Conservation (phyloP, 2,113 vertebrate genomes). For the Poicephalus meyeri region DNA sequence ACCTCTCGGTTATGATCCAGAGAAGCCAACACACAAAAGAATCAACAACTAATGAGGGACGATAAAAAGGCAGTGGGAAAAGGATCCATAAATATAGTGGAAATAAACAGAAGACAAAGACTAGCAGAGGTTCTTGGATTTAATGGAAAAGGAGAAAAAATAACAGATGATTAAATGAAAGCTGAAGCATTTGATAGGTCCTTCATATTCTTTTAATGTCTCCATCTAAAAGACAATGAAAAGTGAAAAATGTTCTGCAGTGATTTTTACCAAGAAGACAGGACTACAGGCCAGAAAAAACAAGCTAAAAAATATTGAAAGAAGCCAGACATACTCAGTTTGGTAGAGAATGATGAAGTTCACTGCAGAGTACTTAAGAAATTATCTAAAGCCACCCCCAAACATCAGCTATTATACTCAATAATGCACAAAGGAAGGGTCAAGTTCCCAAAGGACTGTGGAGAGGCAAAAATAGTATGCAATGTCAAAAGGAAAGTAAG, state of each 20-base stretch:
- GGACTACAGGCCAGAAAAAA: neutral
- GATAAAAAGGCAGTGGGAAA: neutral
- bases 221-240: neutral
- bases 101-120: neutral
- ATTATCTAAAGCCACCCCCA: constrained; percentile 43
- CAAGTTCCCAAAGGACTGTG: neutral
- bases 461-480: neutral
- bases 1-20: neutral
- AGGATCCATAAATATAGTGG: neutral
- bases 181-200: neutral
- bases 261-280: neutral
- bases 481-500: neutral
- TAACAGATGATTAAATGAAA: constrained; percentile 4
- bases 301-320: neutral
- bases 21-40: constrained; percentile 1
- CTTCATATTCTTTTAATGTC: neutral
- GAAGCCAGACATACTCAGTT: neutral
- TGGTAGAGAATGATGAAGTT: neutral
- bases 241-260: neutral
- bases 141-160: constrained; percentile 24
- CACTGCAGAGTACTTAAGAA: neutral
- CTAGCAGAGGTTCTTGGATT: neutral
- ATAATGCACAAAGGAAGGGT: neutral
- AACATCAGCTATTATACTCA: constrained; percentile 9
- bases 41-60: constrained; percentile 35